Percentiles rank a stretch among this genome's conserved stretches.
These are phyloP conservation scores for Pseudochirops cupreus DNA, from an alignment of 2,797 vertebrate genomes.

Conservation along the genomic window DNA sequence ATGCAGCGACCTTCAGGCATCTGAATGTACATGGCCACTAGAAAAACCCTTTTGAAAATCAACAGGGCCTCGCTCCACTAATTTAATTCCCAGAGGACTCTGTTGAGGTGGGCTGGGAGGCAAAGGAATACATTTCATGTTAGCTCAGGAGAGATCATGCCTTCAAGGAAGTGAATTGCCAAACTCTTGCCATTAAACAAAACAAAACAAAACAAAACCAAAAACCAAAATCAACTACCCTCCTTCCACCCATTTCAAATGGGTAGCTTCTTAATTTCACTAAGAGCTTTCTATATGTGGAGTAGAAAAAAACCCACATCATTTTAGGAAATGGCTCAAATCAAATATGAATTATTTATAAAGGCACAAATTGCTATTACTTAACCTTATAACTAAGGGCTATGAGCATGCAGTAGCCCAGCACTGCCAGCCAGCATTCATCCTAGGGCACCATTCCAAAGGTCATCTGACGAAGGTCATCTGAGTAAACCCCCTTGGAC, in stretches of 20 bases:
- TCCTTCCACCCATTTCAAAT: slow-evolving; percentile 29
- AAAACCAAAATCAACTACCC: neutral
- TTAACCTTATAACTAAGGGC: neutral
- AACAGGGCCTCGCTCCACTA: neutral
- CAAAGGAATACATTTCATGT: neutral
- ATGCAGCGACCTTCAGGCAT: neutral
- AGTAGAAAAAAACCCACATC: slow-evolving; percentile 2
- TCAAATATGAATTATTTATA: slow-evolving; percentile 26
- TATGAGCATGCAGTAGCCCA: slow-evolving; percentile 5
- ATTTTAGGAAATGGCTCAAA: slow-evolving; percentile 9
- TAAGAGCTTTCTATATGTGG: slow-evolving; percentile 19
- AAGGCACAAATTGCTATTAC: slow-evolving; percentile 9
- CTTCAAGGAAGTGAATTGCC: slow-evolving; percentile 20
- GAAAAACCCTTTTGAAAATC: neutral
- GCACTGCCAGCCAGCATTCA: slow-evolving; percentile 5
- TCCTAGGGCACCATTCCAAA: slow-evolving; percentile 1
- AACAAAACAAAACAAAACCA: neutral
- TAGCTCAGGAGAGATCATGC: slow-evolving; percentile 6
- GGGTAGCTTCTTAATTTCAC: slow-evolving; percentile 30
- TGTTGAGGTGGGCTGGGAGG: slow-evolving; percentile 4
- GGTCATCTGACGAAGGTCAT: slow-evolving; percentile 30
- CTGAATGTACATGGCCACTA: slow-evolving; percentile 2
- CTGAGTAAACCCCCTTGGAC: slow-evolving; percentile 15
- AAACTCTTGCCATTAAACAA: neutral
- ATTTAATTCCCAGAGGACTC: slow-evolving; percentile 10